Percentiles rank a stretch among this genome's conserved stretches.
Evolutionary conservation across 2,888 invertebrate species (phyloP).

Genomic region (Anorthoa munda): DNA sequence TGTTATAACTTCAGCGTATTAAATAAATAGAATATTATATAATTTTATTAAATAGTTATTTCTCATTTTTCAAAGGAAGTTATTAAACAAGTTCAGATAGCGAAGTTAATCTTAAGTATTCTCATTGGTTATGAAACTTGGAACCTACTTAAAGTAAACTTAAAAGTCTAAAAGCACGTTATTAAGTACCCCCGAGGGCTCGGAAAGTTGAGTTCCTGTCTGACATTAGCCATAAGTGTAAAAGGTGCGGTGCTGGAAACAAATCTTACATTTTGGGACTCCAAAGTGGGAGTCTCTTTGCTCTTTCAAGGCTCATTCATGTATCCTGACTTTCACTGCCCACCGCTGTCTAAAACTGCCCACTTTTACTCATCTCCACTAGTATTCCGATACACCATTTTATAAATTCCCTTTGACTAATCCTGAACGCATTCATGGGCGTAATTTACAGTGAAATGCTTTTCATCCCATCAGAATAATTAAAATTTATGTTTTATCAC

Average conservation of each 20-base stretch:
- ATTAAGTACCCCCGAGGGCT: slow-evolving; percentile 1
- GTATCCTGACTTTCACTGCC: too few species aligned
- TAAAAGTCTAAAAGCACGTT: slow-evolving; percentile 50
- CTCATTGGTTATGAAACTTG: slow-evolving; percentile 51
- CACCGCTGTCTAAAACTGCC: too few species aligned
- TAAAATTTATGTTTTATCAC: slow-evolving; percentile 45
- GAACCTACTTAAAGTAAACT: slow-evolving; percentile 44
- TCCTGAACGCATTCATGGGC: slow-evolving; percentile 51
- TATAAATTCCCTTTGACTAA: slow-evolving; percentile 47
- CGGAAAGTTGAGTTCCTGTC: slow-evolving; percentile 1
- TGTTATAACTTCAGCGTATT: slow-evolving; percentile 75
- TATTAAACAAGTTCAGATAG: slow-evolving; percentile 73
- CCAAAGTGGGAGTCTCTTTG: slow-evolving; percentile 26
- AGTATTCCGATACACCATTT: slow-evolving; percentile 17
- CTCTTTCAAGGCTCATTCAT: slow-evolving; percentile 20
- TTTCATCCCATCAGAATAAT: slow-evolving; percentile 54
- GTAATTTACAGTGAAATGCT: slow-evolving; percentile 55
- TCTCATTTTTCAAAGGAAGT: slow-evolving; percentile 74
- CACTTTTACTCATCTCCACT: too few species aligned
- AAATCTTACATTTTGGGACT: slow-evolving; percentile 36
- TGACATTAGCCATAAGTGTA: slow-evolving; percentile 35
- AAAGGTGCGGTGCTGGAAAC: slow-evolving; percentile 24
- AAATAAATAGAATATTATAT: too few species aligned
- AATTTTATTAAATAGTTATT: slow-evolving; percentile 78
- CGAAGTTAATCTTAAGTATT: slow-evolving; percentile 60